Percentiles rank a stretch among this genome's conserved stretches.
These are phyloP conservation scores for Dipodomys stephensi DNA, from an alignment of 2,113 vertebrate genomes.

Conservation along the genomic window DNA sequence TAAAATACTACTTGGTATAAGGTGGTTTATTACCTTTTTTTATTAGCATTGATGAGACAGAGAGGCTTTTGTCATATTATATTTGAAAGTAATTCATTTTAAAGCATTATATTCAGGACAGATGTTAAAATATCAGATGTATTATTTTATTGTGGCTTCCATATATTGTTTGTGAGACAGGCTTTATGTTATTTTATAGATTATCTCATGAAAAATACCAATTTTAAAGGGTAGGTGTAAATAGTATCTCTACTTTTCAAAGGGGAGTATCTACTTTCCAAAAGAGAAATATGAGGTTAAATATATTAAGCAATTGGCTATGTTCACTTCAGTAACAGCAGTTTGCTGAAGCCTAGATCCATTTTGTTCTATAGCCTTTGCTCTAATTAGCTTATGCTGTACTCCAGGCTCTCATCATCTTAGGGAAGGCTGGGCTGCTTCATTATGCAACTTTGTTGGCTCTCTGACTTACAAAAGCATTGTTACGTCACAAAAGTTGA, in stretches of 20 bases:
- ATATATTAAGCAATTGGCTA: not conserved
- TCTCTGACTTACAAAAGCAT: constrained; percentile 8
- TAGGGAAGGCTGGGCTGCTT: not conserved
- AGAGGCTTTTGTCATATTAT: not conserved
- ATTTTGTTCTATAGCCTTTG: not conserved
- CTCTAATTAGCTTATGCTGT: not conserved
- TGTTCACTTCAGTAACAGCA: not conserved
- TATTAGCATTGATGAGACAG: not conserved
- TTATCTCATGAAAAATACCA: constrained; percentile 11
- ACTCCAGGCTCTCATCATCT: not conserved
- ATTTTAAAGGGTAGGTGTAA: not conserved
- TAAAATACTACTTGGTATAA: constrained; percentile 31
- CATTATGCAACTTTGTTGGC: not conserved
- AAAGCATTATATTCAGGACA: constrained; percentile 16
- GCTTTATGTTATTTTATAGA: constrained; percentile 21
- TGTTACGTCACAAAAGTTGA: not conserved
- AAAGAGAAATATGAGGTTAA: not conserved
- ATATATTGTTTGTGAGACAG: not conserved
- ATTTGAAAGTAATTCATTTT: not conserved
- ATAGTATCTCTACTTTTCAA: not conserved
- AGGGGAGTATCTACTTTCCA: not conserved
- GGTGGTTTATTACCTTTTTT: not conserved
- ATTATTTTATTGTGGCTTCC: not conserved
- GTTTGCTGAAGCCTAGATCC: not conserved
- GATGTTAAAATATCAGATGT: constrained; percentile 15